Percentiles rank a stretch among this genome's conserved stretches.
These are phyloP conservation scores for Probosciger aterrimus DNA, from an alignment of 2,113 vertebrate species.

Conservation along the genomic window DNA sequence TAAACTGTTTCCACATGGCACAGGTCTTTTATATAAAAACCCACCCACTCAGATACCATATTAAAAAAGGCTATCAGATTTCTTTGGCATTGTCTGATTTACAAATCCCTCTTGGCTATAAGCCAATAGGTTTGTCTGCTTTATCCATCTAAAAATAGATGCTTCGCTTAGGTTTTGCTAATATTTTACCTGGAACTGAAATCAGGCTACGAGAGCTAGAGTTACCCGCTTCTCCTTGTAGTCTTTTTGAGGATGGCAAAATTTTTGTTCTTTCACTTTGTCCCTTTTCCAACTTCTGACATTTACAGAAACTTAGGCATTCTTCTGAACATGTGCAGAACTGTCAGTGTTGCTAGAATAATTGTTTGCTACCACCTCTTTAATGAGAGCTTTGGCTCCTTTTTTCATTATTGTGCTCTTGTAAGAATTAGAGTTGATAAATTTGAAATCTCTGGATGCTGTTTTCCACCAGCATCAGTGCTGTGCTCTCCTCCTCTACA, in stretches of 20 bases:
- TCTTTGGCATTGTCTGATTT: conserved; percentile 29
- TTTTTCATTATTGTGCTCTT: background rate
- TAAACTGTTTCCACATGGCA: conserved; percentile 21
- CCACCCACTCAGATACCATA: conserved; percentile 31
- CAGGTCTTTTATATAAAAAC: conserved; percentile 8
- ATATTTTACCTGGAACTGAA: conserved; percentile 68
- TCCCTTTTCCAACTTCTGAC: background rate
- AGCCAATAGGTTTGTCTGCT: conserved; percentile 1
- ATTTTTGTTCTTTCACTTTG: background rate
- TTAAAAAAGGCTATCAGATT: conserved; percentile 13
- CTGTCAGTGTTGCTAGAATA: background rate
- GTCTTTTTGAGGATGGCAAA: background rate
- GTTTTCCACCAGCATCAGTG: background rate
- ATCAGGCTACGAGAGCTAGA: conserved; percentile 29
- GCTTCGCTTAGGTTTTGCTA: conserved; percentile 45
- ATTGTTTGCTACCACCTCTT: background rate
- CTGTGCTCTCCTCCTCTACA: background rate
- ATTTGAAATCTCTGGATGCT: background rate
- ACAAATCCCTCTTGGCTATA: conserved; percentile 30
- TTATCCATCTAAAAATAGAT: conserved; percentile 56
- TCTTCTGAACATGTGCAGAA: background rate
- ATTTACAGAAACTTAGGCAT: background rate
- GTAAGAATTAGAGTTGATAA: background rate
- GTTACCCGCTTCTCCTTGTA: conserved; percentile 19
- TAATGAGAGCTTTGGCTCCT: background rate